Conservation (phyloP, 2,113 vertebrate genomes). For the Coturnix japonica region DNA sequence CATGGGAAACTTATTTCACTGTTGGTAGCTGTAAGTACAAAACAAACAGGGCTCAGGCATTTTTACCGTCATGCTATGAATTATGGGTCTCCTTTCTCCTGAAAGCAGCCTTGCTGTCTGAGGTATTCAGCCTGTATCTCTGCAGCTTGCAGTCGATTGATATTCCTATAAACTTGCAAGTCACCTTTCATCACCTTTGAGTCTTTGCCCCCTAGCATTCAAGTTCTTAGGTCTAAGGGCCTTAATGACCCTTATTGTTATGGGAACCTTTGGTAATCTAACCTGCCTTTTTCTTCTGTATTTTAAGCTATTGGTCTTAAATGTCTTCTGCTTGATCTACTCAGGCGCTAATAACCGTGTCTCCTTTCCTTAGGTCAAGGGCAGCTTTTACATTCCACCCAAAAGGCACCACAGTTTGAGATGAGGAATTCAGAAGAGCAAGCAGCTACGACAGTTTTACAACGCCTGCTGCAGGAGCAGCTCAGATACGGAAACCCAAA, state of each 20-base stretch:
- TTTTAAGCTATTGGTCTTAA: constrained; percentile 43
- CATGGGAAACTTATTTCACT: constrained; percentile 1
- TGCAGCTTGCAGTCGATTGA: background rate
- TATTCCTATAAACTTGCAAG: constrained; percentile 46
- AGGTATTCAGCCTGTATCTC: constrained; percentile 3
- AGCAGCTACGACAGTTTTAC: constrained; percentile 91
- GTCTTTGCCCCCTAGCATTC: constrained; percentile 14
- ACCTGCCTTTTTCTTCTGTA: constrained; percentile 55
- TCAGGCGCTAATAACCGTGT: constrained; percentile 50
- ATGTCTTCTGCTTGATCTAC: constrained; percentile 1
- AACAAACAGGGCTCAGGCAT: constrained; percentile 23
- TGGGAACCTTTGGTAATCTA: constrained; percentile 61
- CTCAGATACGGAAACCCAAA: constrained; percentile 91
- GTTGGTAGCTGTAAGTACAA: background rate
- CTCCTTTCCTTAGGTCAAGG: constrained; percentile 83
- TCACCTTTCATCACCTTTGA: constrained; percentile 57
- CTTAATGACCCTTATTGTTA: constrained; percentile 57
- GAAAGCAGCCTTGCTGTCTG: constrained; percentile 20
- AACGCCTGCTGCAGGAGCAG: constrained; percentile 98
- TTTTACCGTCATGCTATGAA: constrained; percentile 42
- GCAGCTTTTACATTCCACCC: constrained; percentile 88
- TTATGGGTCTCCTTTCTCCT: constrained; percentile 6
- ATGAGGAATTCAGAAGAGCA: constrained; percentile 97
- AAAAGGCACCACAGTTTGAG: constrained; percentile 82
- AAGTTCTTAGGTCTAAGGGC: constrained; percentile 7